These are phyloP conservation scores for Lutjanus campechanus DNA, from an alignment of 2,797 vertebrate genomes.

Conservation along the genomic window DNA sequence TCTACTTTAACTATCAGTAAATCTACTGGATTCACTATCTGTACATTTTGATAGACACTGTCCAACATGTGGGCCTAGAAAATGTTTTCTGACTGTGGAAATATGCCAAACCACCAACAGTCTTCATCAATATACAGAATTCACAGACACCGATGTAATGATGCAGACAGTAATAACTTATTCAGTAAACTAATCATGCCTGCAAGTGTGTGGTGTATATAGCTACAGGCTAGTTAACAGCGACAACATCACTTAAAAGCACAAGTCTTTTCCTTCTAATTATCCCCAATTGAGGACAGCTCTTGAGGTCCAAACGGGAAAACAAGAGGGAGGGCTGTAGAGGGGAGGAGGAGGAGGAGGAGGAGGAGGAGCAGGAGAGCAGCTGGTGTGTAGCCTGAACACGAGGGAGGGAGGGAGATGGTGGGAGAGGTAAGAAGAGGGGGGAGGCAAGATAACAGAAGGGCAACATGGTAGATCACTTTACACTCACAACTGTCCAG, in stretches of 20 bases:
- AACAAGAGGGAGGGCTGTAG: constrained; percentile 45
- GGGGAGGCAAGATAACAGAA: constrained; percentile 46
- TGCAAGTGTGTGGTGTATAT: constrained; percentile 14
- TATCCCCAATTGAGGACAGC: constrained; percentile 56
- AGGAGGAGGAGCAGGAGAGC: constrained; percentile 28
- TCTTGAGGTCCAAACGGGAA: constrained; percentile 51
- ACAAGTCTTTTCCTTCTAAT: constrained; percentile 58
- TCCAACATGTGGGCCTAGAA: too few relatives aligned
- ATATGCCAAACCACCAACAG: not conserved
- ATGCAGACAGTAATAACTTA: constrained; percentile 2
- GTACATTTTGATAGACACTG: too few relatives aligned
- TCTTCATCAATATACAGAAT: not conserved
- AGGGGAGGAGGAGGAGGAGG: constrained; percentile 18
- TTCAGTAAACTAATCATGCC: constrained; percentile 5
- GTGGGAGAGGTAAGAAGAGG: constrained; percentile 24
- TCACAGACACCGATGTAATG: not conserved
- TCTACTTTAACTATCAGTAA: not conserved
- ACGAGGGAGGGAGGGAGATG: constrained; percentile 28
- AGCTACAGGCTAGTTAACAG: constrained; percentile 32
- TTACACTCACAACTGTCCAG: constrained; percentile 58
- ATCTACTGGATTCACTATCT: not conserved
- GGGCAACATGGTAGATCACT: constrained; percentile 55
- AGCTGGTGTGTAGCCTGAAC: constrained; percentile 65
- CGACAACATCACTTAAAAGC: constrained; percentile 38
- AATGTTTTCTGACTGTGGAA: not conserved